Evolutionary conservation across 1,140 invertebrate species (phyloP).

Genomic region (Lasioglossum baleicum): DNA sequence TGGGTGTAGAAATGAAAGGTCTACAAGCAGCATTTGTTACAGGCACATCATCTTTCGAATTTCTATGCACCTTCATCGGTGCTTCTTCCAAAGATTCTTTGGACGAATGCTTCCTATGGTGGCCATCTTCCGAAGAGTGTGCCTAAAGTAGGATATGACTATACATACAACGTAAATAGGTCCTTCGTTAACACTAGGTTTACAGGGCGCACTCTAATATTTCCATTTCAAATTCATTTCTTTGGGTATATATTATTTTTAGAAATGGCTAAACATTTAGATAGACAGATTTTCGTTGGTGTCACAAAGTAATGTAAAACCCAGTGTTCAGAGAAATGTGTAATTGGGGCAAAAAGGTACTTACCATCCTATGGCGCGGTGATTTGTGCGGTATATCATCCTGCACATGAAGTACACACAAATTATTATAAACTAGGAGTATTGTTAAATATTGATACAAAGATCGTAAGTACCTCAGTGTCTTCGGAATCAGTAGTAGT

Average conservation of each 20-base stretch:
- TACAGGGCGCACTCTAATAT: too few relatives aligned
- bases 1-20: constrained; percentile 53
- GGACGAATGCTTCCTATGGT: constrained; percentile 47
- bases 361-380: constrained; percentile 54
- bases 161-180: not conserved
- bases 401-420: constrained; percentile 40
- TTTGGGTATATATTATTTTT: too few relatives aligned
- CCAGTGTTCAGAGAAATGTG: too few relatives aligned
- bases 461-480: constrained; percentile 64
- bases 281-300: too few relatives aligned
- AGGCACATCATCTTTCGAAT: constrained; percentile 44
- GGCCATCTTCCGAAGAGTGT: constrained; percentile 48
- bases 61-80: constrained; percentile 47
- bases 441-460: constrained; percentile 6
- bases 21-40: constrained; percentile 45
- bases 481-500: constrained; percentile 74
- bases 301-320: too few relatives aligned
- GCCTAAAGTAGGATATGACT: constrained; percentile 35
- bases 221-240: too few relatives aligned
- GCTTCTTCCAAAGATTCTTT: constrained; percentile 44
- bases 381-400: constrained; percentile 64
- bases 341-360: not conserved
- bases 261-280: too few relatives aligned
- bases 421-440: not conserved
- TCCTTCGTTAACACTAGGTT: too few relatives aligned